A percentile compares a stretch with the other conserved stretches of the same genome.
Conservation (phyloP, 2,888 invertebrate species). For the Reticulitermes lucifugus region DNA sequence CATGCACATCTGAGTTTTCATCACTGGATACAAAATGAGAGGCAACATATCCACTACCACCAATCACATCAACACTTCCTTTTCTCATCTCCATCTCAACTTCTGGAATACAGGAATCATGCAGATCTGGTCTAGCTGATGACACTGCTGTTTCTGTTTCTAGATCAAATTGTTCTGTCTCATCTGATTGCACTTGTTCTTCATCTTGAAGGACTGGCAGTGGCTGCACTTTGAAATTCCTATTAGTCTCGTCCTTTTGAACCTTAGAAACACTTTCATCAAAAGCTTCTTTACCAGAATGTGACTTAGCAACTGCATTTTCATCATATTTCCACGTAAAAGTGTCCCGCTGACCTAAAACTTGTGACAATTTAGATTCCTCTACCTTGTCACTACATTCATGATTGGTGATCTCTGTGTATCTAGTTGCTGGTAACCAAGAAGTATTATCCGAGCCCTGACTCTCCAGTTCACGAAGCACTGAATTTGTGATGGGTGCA, state of each 20-base stretch:
- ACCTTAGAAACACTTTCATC: not conserved
- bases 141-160: not conserved
- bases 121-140: not conserved
- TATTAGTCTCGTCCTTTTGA: not conserved
- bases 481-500: constrained; percentile 59
- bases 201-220: not conserved
- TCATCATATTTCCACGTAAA: constrained; percentile 25
- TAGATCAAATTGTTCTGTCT: not conserved
- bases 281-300: not conserved
- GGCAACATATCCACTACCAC: constrained; percentile 42
- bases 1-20: not conserved
- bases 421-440: constrained; percentile 43
- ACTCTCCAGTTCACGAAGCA: constrained; percentile 61
- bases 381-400: constrained; percentile 31
- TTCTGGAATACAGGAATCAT: not conserved
- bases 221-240: not conserved
- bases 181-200: not conserved
- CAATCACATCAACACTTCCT: constrained; percentile 43
- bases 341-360: constrained; percentile 18
- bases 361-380: constrained; percentile 27
- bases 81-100: constrained; percentile 20
- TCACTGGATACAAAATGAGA: constrained; percentile 2
- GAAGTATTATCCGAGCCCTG: constrained; percentile 11
- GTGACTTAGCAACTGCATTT: not conserved
- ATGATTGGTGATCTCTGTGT: constrained; percentile 46